Percentiles rank a stretch among this genome's conserved stretches.
Evolutionary conservation across 1,140 invertebrate genomes (phyloP).

Genomic region (Frieseomelitta varia): DNA sequence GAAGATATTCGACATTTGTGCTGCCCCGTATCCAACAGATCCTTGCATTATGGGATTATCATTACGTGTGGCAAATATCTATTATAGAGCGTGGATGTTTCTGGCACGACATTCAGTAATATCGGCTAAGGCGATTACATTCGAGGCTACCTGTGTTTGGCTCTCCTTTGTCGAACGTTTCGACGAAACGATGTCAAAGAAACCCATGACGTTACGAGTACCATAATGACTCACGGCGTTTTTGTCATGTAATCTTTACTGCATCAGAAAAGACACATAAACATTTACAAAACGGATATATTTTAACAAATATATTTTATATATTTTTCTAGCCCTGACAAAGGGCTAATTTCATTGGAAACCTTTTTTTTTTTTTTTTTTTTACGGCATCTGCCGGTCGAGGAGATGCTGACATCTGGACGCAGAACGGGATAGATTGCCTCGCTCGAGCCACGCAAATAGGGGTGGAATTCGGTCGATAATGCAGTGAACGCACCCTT

Average conservation of each 20-base stretch:
- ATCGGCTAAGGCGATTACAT: slow-evolving; percentile 62
- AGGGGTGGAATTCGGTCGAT: slow-evolving; percentile 16
- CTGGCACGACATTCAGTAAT: slow-evolving; percentile 49
- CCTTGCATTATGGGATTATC: slow-evolving; percentile 66
- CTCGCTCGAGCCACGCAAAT: not conserved
- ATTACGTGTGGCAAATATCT: slow-evolving; percentile 59
- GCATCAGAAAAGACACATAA: not conserved
- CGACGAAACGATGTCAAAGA: slow-evolving; percentile 31
- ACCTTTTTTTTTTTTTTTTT: too few species aligned
- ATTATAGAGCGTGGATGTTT: slow-evolving; percentile 42
- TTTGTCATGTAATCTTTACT: not conserved
- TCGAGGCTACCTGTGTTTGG: slow-evolving; percentile 50
- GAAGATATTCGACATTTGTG: slow-evolving; percentile 56
- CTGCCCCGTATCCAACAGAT: slow-evolving; percentile 37
- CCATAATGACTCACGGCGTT: not conserved
- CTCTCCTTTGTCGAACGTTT: slow-evolving; percentile 45
- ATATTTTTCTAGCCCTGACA: not conserved
- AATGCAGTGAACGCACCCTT: not conserved
- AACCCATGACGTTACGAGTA: not conserved
- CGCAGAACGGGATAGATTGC: not conserved
- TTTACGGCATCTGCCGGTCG: too few species aligned
- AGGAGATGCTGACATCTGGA: slow-evolving; percentile 32
- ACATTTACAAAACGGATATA: not conserved
- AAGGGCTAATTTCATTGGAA: too few species aligned
- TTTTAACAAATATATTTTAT: not conserved